Evolutionary conservation across 2,888 invertebrate genomes (phyloP).

Genomic region (Lathronympha strigana): DNA sequence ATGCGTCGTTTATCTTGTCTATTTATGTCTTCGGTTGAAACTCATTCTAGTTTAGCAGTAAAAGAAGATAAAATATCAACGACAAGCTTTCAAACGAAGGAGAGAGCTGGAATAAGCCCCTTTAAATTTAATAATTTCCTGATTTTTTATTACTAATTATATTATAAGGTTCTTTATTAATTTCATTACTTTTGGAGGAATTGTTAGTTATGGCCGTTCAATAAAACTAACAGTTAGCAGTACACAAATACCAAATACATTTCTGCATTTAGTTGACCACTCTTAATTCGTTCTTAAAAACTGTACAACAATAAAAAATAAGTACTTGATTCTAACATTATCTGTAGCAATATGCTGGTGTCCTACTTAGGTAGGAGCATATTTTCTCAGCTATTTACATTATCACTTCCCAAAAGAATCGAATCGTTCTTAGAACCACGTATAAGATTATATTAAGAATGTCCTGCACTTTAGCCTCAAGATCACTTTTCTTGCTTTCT

Average conservation of each 20-base stretch:
- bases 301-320: conserved; percentile 8
- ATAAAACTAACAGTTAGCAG: too few species aligned
- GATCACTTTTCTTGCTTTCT: neutral
- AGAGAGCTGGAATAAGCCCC: neutral
- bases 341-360: too few species aligned
- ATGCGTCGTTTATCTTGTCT: conserved; percentile 4
- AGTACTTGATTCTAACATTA: neutral
- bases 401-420: too few species aligned
- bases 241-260: too few species aligned
- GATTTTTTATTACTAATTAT: neutral
- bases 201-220: too few species aligned
- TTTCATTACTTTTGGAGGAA: too few species aligned
- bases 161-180: neutral
- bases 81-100: conserved; percentile 7
- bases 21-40: neutral
- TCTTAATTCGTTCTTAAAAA: neutral
- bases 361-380: too few species aligned
- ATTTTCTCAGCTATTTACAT: too few species aligned
- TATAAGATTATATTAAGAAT: neutral
- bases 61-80: neutral
- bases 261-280: neutral
- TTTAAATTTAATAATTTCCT: neutral
- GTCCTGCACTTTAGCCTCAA: neutral
- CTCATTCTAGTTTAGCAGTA: neutral
- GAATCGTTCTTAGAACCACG: too few species aligned